phyloP scores from a whole-genome alignment of 1,140 invertebrate species.

The Akabosia matsudoensis region DNA sequence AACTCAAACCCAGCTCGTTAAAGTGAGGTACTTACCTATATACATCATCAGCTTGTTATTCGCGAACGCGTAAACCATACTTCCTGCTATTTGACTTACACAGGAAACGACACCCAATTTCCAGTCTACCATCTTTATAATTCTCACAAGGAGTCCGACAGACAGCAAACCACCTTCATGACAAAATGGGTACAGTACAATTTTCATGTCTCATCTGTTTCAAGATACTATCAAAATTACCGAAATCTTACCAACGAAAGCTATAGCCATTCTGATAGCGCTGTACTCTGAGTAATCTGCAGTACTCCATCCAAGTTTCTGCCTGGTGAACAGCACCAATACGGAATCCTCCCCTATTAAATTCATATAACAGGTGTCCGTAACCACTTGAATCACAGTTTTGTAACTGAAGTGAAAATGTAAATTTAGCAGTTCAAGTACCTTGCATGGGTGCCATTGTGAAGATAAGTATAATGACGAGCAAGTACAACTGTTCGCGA shows the following conservation, averaged over 20 bases:
- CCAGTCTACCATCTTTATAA: slow-evolving; percentile 57
- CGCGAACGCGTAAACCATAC: slow-evolving; percentile 76
- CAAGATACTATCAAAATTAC: too few species aligned
- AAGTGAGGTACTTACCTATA: slow-evolving; percentile 59
- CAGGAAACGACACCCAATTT: slow-evolving; percentile 75
- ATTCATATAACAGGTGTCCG: too few species aligned
- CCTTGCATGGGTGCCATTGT: slow-evolving; percentile 47
- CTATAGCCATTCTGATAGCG: slow-evolving; percentile 39
- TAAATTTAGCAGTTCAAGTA: slow-evolving; percentile 27
- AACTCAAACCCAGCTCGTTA: background rate
- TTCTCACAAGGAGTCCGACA: slow-evolving; percentile 28
- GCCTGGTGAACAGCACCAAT: slow-evolving; percentile 27
- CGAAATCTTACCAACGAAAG: slow-evolving; percentile 32
- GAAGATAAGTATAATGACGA: slow-evolving; percentile 38
- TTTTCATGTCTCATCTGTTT: too few species aligned
- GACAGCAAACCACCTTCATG: slow-evolving; percentile 41
- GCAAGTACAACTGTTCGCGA: slow-evolving; percentile 28
- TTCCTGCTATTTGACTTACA: slow-evolving; percentile 73
- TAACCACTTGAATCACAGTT: background rate
- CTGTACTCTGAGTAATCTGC: slow-evolving; percentile 33
- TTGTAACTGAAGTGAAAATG: background rate
- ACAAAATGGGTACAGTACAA: too few species aligned
- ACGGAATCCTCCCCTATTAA: slow-evolving; percentile 35
- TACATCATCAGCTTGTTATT: slow-evolving; percentile 72
- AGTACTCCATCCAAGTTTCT: slow-evolving; percentile 31